These are phyloP conservation scores for Anastrepha ludens DNA, from an alignment of 1,140 invertebrate genomes.

Conservation along the genomic window DNA sequence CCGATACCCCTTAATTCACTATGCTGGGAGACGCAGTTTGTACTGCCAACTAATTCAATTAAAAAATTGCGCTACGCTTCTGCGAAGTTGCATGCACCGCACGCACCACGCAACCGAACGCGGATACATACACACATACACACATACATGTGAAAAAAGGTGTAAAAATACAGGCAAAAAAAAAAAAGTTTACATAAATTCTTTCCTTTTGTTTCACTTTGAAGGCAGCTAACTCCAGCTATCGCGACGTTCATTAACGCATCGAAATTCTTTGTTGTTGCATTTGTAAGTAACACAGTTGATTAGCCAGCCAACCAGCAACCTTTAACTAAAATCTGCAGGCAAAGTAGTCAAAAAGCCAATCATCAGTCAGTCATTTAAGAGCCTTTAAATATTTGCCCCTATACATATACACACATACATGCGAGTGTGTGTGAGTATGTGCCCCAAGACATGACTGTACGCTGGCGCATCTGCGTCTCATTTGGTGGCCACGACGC, in stretches of 20 bases:
- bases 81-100: slow-evolving; percentile 30
- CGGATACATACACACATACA: no score
- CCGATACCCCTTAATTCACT: neutral
- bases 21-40: slow-evolving; percentile 53
- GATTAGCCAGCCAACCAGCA: neutral
- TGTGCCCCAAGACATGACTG: neutral
- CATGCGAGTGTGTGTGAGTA: neutral
- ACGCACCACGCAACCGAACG: slow-evolving; percentile 8
- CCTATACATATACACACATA: neutral
- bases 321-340: neutral
- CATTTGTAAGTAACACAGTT: no score
- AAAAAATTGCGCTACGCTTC: slow-evolving; percentile 51
- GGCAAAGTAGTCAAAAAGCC: neutral
- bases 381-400: neutral
- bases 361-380: slow-evolving; percentile 35
- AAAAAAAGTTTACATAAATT: no score
- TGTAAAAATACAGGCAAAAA: no score
- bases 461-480: neutral
- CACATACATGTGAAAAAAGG: no score
- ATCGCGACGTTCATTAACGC: no score
- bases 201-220: no score
- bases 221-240: no score
- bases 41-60: slow-evolving; percentile 54
- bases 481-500: slow-evolving; percentile 25
- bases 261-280: no score